phyloP scores from a whole-genome alignment of 1,140 invertebrate genomes.

The Tetramorium alpestre region DNA sequence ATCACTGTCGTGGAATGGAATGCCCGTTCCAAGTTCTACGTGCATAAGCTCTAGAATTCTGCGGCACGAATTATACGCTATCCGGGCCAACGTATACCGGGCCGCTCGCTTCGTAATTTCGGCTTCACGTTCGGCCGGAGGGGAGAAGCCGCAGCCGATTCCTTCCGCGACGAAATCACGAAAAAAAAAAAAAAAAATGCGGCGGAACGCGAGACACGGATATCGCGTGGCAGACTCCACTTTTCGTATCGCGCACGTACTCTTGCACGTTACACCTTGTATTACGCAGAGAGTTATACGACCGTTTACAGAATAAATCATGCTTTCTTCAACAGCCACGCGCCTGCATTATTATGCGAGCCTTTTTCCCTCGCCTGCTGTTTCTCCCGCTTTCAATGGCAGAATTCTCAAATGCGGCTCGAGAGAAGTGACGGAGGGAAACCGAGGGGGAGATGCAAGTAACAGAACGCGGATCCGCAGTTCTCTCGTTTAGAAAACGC shows the following conservation, averaged over 20 bases:
- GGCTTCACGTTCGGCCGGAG: not conserved
- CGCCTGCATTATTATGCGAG: not conserved
- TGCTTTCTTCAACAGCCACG: not conserved
- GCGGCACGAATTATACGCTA: constrained; percentile 36
- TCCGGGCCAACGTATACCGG: constrained; percentile 20
- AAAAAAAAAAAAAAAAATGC: not conserved
- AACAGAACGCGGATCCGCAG: not conserved
- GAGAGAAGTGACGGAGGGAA: too few relatives aligned
- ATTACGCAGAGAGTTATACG: not conserved
- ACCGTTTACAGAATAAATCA: constrained; percentile 15
- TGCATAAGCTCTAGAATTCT: constrained; percentile 33
- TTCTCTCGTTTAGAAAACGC: not conserved
- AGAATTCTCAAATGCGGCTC: not conserved
- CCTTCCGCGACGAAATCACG: not conserved
- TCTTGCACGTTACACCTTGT: not conserved
- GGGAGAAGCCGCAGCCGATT: not conserved
- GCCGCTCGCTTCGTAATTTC: constrained; percentile 40
- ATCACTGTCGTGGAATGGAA: constrained; percentile 50
- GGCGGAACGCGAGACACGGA: not conserved
- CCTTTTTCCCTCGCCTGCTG: not conserved
- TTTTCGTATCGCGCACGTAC: not conserved
- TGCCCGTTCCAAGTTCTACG: constrained; percentile 12
- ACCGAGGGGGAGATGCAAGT: not conserved
- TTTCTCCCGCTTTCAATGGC: not conserved
- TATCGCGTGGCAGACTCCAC: constrained; percentile 2